Percentiles rank a stretch among this genome's conserved stretches.
Evolutionary conservation across 2,888 invertebrate species (phyloP).

Genomic region (Graphium colonna): DNA sequence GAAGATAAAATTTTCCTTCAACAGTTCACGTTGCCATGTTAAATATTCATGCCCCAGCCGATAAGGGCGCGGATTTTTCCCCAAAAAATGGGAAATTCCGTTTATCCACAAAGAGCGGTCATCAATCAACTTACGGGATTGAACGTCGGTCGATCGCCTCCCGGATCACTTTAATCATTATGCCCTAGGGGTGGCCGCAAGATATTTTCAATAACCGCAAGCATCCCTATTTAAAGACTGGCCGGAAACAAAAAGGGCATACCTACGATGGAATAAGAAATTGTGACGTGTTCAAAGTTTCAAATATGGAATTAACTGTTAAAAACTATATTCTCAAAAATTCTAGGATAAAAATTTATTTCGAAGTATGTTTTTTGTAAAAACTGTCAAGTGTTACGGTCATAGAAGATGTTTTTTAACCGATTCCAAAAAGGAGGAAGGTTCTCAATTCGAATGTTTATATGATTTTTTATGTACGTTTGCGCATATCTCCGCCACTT

Average conservation of each 20-base stretch:
- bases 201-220: constrained; percentile 24
- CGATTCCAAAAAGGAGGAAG: no score
- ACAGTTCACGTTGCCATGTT: background rate
- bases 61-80: constrained; percentile 40
- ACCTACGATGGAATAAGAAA: background rate
- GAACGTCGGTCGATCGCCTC: constrained; percentile 41
- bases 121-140: constrained; percentile 68
- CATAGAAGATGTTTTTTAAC: no score
- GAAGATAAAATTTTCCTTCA: no score
- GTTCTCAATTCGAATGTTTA: no score
- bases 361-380: no score
- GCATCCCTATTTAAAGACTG: background rate
- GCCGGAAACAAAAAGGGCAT: background rate
- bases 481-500: no score
- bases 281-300: background rate
- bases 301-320: no score
- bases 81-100: constrained; percentile 57
- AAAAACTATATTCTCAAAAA: no score
- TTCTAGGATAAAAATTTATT: no score
- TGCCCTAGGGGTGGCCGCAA: constrained; percentile 41
- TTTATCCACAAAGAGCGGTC: constrained; percentile 51
- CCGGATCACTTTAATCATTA: constrained; percentile 59
- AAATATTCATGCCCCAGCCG: constrained; percentile 37
- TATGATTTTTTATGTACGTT: no score
- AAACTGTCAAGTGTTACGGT: no score